Evolutionary conservation across 2,113 vertebrate species (phyloP).

Genomic region (Protobothrops flavoviridis): DNA sequence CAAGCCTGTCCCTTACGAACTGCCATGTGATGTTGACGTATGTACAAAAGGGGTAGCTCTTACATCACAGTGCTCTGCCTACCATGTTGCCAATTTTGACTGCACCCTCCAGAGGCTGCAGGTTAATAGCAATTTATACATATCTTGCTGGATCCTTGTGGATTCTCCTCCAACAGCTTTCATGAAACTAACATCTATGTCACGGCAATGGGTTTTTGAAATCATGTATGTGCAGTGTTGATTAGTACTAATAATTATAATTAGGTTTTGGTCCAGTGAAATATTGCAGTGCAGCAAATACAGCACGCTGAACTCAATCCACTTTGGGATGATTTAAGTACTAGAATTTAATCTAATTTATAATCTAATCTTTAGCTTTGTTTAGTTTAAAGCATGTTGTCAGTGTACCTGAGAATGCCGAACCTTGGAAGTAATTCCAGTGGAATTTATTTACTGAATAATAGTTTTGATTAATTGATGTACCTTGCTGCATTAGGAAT

Average conservation of each 20-base stretch:
- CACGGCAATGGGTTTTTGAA: neutral
- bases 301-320: neutral
- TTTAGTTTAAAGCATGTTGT: neutral
- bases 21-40: neutral
- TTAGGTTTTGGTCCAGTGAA: neutral
- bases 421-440: neutral
- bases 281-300: neutral
- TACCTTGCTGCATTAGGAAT: neutral
- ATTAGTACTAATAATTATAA: neutral
- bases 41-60: neutral
- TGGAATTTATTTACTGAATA: neutral
- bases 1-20: neutral
- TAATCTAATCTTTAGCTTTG: neutral
- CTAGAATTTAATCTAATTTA: neutral
- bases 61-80: neutral
- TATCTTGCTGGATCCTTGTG: neutral
- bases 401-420: neutral
- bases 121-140: neutral
- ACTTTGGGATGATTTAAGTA: neutral
- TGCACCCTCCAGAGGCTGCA: neutral
- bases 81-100: neutral
- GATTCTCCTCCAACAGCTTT: neutral
- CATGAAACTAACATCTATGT: neutral
- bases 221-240: neutral
- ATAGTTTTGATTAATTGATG: neutral